A percentile compares a stretch with the other conserved stretches of the same genome.
These are phyloP conservation scores for Trilocha varians DNA, from an alignment of 2,888 invertebrate species.

Conservation along the genomic window DNA sequence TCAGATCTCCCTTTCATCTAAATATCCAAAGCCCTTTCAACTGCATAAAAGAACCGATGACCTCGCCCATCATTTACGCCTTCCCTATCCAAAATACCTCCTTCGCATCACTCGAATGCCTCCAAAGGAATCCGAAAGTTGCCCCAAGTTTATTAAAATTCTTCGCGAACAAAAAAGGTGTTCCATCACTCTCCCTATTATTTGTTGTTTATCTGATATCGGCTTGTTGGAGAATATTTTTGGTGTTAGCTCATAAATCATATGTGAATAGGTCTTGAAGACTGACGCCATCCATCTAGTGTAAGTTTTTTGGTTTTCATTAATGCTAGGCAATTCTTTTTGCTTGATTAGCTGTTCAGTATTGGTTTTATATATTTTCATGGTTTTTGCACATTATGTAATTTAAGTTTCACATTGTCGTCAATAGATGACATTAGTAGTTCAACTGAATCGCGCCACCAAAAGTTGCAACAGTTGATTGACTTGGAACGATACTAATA, in stretches of 20 bases:
- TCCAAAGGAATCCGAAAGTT: conserved; percentile 1
- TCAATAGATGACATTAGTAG: no score
- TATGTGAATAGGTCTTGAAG: neutral
- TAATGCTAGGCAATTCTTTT: no score
- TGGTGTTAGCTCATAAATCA: neutral
- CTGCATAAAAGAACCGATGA: neutral
- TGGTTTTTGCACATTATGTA: no score
- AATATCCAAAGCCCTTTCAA: neutral
- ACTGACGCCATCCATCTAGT: neutral
- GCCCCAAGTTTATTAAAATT: conserved; percentile 6
- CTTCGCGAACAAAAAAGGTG: conserved; percentile 1
- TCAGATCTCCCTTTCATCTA: neutral
- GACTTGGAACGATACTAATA: no score
- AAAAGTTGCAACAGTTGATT: no score
- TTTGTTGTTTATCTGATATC: neutral
- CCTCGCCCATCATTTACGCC: neutral
- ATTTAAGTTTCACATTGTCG: no score
- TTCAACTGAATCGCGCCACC: no score
- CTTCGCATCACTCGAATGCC: conserved; percentile 1
- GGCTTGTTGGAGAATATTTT: neutral
- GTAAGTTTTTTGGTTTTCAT: no score
- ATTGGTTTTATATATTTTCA: no score
- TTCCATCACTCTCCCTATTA: conserved; percentile 1
- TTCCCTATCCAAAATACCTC: neutral
- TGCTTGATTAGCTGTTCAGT: no score